A percentile compares a stretch with the other conserved stretches of the same genome.
Evolutionary conservation across 2,797 vertebrate species (phyloP).

Genomic region (Zenarchopterus dispar): DNA sequence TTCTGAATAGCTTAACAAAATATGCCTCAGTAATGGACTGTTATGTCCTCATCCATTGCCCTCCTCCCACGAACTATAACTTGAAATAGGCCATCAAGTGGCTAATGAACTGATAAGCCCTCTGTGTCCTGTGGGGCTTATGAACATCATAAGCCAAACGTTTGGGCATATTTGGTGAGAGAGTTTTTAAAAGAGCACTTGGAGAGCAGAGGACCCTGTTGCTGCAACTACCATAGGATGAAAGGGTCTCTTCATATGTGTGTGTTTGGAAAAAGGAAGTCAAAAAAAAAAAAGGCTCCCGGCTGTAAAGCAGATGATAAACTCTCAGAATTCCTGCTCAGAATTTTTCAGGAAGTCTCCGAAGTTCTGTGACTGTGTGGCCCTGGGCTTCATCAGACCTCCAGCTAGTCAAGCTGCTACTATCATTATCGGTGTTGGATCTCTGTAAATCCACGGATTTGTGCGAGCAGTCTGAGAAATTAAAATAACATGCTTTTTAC

Average conservation of each 20-base stretch:
- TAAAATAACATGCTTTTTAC: constrained; percentile 85
- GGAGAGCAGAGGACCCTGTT: constrained; percentile 37
- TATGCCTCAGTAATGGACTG: constrained; percentile 74
- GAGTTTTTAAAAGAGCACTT: constrained; percentile 43
- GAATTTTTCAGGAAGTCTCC: constrained; percentile 5
- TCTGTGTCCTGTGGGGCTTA: constrained; percentile 72
- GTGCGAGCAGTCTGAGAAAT: constrained; percentile 82
- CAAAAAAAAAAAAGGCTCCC: not conserved
- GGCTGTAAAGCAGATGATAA: constrained; percentile 3
- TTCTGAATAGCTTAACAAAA: constrained; percentile 78
- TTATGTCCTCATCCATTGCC: constrained; percentile 63
- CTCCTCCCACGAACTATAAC: constrained; percentile 65
- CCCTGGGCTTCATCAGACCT: constrained; percentile 65
- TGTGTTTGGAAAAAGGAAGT: not conserved
- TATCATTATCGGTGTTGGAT: constrained; percentile 80
- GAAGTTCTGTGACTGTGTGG: constrained; percentile 52
- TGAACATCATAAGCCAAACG: constrained; percentile 72
- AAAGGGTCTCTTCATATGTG: not conserved
- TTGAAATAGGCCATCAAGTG: constrained; percentile 75
- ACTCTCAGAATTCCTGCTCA: not conserved
- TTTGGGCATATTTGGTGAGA: constrained; percentile 62
- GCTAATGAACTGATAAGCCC: constrained; percentile 78
- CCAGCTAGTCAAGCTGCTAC: constrained; percentile 66
- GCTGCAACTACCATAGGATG: constrained; percentile 2
- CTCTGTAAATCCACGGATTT: constrained; percentile 82